phyloP scores from a whole-genome alignment of 2,113 vertebrate species.

The Casuarius casuarius region DNA sequence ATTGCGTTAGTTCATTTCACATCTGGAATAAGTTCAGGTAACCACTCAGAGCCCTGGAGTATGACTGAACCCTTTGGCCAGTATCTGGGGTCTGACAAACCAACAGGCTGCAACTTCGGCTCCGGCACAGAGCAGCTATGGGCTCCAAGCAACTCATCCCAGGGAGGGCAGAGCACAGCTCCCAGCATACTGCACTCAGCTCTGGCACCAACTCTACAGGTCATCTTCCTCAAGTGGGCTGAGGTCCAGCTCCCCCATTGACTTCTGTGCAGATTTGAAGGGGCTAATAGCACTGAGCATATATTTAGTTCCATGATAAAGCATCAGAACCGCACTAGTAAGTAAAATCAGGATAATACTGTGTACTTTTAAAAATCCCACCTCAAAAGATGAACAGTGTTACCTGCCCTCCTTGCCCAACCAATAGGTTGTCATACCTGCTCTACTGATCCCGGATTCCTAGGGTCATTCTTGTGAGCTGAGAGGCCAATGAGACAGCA shows the following conservation, averaged over 20 bases:
- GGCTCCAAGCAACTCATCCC: background rate
- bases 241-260: too few species aligned
- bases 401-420: background rate
- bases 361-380: background rate
- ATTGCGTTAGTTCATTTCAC: background rate
- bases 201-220: too few species aligned
- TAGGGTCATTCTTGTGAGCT: background rate
- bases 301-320: background rate
- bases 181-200: background rate
- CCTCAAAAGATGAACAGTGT: background rate
- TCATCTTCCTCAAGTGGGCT: background rate
- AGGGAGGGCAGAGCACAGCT: background rate
- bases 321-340: background rate
- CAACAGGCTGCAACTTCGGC: background rate
- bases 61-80: background rate
- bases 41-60: accelerated
- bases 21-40: background rate
- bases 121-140: accelerated
- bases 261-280: background rate
- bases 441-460: background rate
- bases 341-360: background rate
- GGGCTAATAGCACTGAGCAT: background rate
- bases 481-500: background rate
- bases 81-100: background rate
- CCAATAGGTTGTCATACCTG: accelerated